Conservation (phyloP, 2,113 vertebrate species). For the Alces alces region DNA sequence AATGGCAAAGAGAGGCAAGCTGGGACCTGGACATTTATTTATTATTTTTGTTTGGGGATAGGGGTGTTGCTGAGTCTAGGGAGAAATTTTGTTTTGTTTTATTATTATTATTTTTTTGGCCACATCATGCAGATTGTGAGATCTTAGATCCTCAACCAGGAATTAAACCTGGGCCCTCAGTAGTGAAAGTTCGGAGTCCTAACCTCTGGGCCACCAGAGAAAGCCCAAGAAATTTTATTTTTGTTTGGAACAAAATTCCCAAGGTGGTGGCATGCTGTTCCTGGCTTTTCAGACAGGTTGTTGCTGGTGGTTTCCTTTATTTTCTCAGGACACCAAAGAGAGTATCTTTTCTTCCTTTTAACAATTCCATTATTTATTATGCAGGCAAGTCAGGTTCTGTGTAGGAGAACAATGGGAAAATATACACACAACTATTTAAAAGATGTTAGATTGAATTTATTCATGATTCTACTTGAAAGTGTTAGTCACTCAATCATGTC, state of each 20-base stretch:
- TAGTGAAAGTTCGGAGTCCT: not conserved
- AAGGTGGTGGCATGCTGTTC: not conserved
- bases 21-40: not conserved
- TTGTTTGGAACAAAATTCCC: not conserved
- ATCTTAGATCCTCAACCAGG: not conserved
- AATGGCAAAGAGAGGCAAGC: not conserved
- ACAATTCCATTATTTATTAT: not conserved
- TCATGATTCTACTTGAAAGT: not conserved
- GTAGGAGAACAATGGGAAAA: not conserved
- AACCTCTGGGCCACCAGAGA: not conserved
- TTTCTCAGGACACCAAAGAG: not conserved
- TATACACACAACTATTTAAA: not conserved
- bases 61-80: not conserved
- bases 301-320: not conserved
- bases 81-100: not conserved
- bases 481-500: not conserved
- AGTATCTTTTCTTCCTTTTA: not conserved
- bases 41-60: not conserved
- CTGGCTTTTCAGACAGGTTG: not conserved
- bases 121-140: not conserved
- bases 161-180: not conserved
- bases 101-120: not conserved
- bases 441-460: not conserved
- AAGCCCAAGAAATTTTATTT: not conserved
- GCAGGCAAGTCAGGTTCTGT: not conserved